Base-by-base conservation (phyloP, 2,888 invertebrate genomes). In the Noctua pronuba region DNA sequence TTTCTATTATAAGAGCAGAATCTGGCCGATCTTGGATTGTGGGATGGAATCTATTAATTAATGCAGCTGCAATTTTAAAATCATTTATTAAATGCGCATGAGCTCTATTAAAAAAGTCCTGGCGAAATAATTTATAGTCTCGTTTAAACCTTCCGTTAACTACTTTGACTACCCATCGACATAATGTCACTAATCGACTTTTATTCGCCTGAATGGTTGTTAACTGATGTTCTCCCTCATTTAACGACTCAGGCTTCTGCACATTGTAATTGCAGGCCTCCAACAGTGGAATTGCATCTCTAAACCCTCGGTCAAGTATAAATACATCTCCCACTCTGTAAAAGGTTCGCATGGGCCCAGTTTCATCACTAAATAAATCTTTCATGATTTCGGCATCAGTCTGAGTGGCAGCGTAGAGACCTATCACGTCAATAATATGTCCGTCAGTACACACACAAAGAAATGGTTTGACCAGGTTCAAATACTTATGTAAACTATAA, bases 281-380 rank as follows among this genome's bases (percentile, higher is more conserved):
- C 60, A 28, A 60, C 60, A 60, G 60, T 60, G 60, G 28, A 16
- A 44, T 44, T 44, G 44, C 44, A 44, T 44, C 16, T 44, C 44
- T 44, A 16, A 44, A 44, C 44, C 44, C 44, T 44, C 44, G 44
- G 44, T 44, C 44, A 16, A 44, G 44, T 44, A 44, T 44, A 44
- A 44, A 44, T 44, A 44, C 44, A 44, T 44, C 44, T 44, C 44
- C 44, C 44, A 16, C 60, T 60, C 28, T 28, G 60, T 60, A 60
- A 60, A 60, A 60, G 28, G 60, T 60, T 60, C 60, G 60, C 28
- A 28, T 60, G 60, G 18, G 60, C 60, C 60, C 60, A 60, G 11
- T 60, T 60, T 60, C 60, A 60, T 60, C 60, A 60, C 16, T 60
- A 60, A 31, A 60, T 60, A 60, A 60, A 60, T 60, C 60, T 60